Conservation (phyloP, 1,140 invertebrate genomes). For the Galendromus occidentalis region DNA sequence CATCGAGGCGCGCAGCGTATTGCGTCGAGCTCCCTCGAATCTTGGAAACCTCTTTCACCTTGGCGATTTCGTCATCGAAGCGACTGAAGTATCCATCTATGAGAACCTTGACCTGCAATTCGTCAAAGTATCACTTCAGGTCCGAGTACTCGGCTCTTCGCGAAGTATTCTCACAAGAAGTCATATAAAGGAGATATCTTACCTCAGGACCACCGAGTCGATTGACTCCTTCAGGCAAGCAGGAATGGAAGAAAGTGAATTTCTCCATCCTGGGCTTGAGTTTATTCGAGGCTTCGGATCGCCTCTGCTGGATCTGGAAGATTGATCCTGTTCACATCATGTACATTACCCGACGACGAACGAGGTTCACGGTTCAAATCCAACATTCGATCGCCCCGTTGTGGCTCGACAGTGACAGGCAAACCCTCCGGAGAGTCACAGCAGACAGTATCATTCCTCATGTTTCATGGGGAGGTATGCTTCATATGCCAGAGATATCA, state of each 20-base stretch:
- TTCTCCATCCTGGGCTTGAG: background rate
- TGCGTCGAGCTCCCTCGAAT: background rate
- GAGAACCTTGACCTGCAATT: background rate
- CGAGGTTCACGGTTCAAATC: too few relatives aligned
- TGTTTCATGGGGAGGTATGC: too few relatives aligned
- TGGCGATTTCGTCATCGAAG: background rate
- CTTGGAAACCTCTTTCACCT: background rate
- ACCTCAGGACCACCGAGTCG: background rate
- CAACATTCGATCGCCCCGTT: too few relatives aligned
- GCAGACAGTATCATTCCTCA: too few relatives aligned
- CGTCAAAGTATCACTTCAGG: background rate
- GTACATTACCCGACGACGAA: too few relatives aligned
- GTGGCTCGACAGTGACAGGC: too few relatives aligned
- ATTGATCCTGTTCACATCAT: too few relatives aligned
- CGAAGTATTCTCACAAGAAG: background rate
- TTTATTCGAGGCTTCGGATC: too few relatives aligned
- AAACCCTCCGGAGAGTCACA: too few relatives aligned
- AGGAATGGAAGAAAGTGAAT: background rate
- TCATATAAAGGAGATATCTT: background rate
- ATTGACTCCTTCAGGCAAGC: background rate
- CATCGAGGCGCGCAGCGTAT: background rate
- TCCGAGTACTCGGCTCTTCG: background rate
- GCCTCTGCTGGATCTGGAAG: too few relatives aligned
- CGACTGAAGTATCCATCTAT: background rate
- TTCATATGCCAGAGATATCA: too few relatives aligned